A percentile compares a stretch with the other conserved stretches of the same genome.
These are phyloP conservation scores for Trichogramma dendrolimi DNA, from an alignment of 2,888 invertebrate genomes.

Conservation along the genomic window DNA sequence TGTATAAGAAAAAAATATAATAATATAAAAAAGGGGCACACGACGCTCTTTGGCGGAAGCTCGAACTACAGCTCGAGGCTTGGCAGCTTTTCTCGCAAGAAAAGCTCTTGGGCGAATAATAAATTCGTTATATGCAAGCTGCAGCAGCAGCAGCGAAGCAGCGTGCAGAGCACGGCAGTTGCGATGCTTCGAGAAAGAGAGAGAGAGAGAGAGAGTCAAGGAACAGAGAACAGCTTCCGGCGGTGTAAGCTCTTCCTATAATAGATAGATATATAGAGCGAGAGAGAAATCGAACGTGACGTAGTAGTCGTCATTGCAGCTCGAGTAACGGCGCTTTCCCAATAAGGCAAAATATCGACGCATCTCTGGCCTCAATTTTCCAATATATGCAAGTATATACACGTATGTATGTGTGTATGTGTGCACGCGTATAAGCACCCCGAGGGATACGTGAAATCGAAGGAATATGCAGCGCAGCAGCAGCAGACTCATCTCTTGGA, in stretches of 20 bases:
- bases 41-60: too few relatives aligned
- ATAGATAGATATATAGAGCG: neutral
- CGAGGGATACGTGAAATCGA: conserved; percentile 6
- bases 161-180: conserved; percentile 4
- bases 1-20: too few relatives aligned
- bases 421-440: neutral
- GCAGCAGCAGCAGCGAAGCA: too few relatives aligned
- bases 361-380: neutral
- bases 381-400: too few relatives aligned
- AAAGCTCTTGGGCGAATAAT: conserved; percentile 1
- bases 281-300: conserved; percentile 16
- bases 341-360: conserved; percentile 10
- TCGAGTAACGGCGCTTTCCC: neutral
- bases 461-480: too few relatives aligned
- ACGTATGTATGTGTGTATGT: neutral
- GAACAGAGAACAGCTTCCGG: too few relatives aligned
- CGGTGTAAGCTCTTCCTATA: too few relatives aligned
- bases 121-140: conserved; percentile 10
- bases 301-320: neutral
- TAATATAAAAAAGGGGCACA: too few relatives aligned
- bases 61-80: neutral
- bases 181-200: neutral
- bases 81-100: neutral
- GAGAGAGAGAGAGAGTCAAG: neutral
- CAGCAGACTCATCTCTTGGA: too few relatives aligned